Percentiles rank a stretch among this genome's conserved stretches.
Evolutionary conservation across 2,113 vertebrate species (phyloP).

Genomic region (mouse (Mus musculus)): GRCm39 chr10:89842001-89842500

Average conservation of each 20-base stretch:
- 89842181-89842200: background rate
- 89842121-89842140: background rate
- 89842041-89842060: background rate
- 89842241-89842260: background rate
- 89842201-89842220: background rate
- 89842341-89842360: background rate
- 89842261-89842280: background rate
- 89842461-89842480: background rate
- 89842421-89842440: constrained; percentile 2
- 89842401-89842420: background rate
- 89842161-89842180: background rate
- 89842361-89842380: background rate
- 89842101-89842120: background rate
- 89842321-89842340: background rate
- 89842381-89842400: background rate
- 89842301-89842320: constrained; percentile 9
- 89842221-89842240: background rate
- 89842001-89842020: background rate
- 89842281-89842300: background rate
- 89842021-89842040: background rate
- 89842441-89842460: background rate
- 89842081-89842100: background rate
- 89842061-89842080: background rate
- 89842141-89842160: background rate
- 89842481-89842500: background rate